Conservation (phyloP, 2,113 vertebrate species). For the Charina bottae region DNA sequence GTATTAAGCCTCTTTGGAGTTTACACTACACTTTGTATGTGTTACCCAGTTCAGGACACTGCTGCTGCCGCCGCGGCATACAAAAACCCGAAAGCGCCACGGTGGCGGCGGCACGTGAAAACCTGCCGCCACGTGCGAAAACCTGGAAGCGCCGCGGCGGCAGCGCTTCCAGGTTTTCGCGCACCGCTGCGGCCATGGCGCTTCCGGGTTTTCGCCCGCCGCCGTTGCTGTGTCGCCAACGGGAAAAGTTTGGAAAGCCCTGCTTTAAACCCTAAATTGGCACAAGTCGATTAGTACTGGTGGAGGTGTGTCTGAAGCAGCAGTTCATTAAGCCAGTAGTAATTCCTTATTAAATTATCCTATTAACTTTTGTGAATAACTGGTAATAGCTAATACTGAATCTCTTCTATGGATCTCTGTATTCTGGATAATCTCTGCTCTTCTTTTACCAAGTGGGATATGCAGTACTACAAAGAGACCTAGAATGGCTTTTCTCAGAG, state of each 20-base stretch:
- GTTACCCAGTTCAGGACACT: too few relatives aligned
- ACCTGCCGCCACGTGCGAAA: too few relatives aligned
- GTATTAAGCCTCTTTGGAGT: not conserved
- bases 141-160: too few relatives aligned
- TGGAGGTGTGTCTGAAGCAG: not conserved
- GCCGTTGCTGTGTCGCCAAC: too few relatives aligned
- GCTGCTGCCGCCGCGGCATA: too few relatives aligned
- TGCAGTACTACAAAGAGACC: not conserved
- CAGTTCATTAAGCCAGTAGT: not conserved
- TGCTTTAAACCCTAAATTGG: not conserved
- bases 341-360: not conserved
- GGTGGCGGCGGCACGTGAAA: too few relatives aligned
- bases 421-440: not conserved
- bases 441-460: not conserved
- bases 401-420: not conserved
- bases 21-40: not conserved
- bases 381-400: not conserved
- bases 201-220: too few relatives aligned
- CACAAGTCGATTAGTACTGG: not conserved
- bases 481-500: not conserved
- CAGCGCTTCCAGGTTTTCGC: too few relatives aligned
- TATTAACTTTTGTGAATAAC: not conserved
- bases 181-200: too few relatives aligned
- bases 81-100: too few relatives aligned
- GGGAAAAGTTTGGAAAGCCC: too few relatives aligned